These are phyloP conservation scores for Phortica magna DNA, from an alignment of 2,888 invertebrate species.

Conservation along the genomic window DNA sequence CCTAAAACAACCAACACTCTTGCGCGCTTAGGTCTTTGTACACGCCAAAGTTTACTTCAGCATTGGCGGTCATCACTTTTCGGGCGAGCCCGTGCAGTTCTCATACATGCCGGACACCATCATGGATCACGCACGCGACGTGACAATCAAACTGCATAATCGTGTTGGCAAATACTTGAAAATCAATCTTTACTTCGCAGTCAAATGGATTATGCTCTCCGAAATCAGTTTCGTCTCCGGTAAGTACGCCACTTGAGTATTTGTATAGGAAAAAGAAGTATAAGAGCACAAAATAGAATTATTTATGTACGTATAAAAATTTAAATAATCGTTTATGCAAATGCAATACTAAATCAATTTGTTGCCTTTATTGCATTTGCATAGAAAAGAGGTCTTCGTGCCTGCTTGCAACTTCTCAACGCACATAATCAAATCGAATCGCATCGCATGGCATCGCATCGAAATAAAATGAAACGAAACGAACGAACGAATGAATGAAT, in stretches of 20 bases:
- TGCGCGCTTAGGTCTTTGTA: conserved; percentile 83
- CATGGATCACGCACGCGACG: conserved; percentile 88
- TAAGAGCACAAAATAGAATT: background rate
- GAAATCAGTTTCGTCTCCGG: conserved; percentile 91
- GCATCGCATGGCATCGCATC: background rate
- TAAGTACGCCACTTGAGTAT: conserved; percentile 75
- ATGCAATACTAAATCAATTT: conserved; percentile 26
- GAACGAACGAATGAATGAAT: background rate
- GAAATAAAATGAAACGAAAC: background rate
- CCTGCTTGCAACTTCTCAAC: background rate
- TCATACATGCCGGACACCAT: conserved; percentile 87
- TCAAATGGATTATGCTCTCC: conserved; percentile 91
- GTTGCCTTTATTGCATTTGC: conserved; percentile 31
- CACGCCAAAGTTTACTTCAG: conserved; percentile 88
- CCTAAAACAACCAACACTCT: no score
- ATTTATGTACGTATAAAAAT: background rate
- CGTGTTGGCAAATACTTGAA: conserved; percentile 87
- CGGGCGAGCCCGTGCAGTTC: conserved; percentile 85
- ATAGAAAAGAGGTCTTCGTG: conserved; percentile 14
- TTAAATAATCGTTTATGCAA: conserved; percentile 19
- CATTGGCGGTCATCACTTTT: conserved; percentile 85
- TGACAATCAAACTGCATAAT: conserved; percentile 88
- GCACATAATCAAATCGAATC: conserved; percentile 3
- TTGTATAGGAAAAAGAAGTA: background rate
- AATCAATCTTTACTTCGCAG: conserved; percentile 87